These are phyloP conservation scores for Apoderus coryli DNA, from an alignment of 2,888 invertebrate species.

Conservation along the genomic window DNA sequence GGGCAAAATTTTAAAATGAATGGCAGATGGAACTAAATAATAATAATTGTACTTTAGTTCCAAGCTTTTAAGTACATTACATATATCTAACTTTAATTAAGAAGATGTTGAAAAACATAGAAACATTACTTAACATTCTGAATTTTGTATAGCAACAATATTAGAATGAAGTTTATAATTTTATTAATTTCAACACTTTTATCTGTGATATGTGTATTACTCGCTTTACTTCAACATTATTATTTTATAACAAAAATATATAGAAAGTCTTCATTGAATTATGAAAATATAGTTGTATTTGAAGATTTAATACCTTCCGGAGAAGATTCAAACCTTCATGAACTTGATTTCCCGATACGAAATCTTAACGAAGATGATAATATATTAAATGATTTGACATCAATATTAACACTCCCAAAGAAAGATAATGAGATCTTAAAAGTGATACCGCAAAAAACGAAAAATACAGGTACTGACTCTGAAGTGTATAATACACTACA, in stretches of 20 bases:
- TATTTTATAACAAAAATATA: constrained; percentile 24
- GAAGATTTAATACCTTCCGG: constrained; percentile 30
- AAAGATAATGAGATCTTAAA: constrained; percentile 12
- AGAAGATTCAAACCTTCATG: constrained; percentile 21
- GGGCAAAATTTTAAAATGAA: too few relatives aligned
- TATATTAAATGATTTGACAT: constrained; percentile 24
- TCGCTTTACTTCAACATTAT: constrained; percentile 29
- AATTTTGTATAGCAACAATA: too few relatives aligned
- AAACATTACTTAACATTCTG: too few relatives aligned
- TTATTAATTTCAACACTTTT: constrained; percentile 27
- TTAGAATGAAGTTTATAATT: constrained; percentile 22
- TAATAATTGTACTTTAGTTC: too few relatives aligned
- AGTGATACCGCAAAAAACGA: constrained; percentile 16
- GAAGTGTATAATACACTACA: constrained; percentile 79
- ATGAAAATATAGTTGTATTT: constrained; percentile 26
- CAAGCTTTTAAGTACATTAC: too few relatives aligned
- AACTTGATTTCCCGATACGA: constrained; percentile 20
- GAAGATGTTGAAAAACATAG: too few relatives aligned
- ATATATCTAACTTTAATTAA: too few relatives aligned
- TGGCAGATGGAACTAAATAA: too few relatives aligned
- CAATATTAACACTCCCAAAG: constrained; percentile 21
- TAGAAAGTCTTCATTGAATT: constrained; percentile 20
- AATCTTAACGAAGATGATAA: constrained; percentile 21
- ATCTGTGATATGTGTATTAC: constrained; percentile 30
- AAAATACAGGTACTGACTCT: constrained; percentile 32